Percentiles rank a stretch among this genome's conserved stretches.
These are phyloP conservation scores for Agrilus planipennis DNA, from an alignment of 1,140 invertebrate species.

Conservation along the genomic window DNA sequence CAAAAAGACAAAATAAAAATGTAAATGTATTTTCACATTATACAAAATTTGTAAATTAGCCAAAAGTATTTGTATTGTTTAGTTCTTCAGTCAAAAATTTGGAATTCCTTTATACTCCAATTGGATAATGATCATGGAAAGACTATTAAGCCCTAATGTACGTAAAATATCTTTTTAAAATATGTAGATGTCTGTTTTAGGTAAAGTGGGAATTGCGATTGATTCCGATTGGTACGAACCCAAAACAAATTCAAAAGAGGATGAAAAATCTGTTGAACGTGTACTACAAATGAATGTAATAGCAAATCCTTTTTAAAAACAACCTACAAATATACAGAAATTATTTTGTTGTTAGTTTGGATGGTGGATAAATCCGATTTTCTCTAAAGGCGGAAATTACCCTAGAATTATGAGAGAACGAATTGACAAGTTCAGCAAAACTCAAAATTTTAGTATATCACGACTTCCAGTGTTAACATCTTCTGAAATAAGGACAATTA, in stretches of 20 bases:
- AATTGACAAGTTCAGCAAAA: conserved; percentile 34
- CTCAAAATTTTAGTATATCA: conserved; percentile 34
- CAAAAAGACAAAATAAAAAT: no score
- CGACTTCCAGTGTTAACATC: conserved; percentile 38
- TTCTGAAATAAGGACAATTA: conserved; percentile 32
- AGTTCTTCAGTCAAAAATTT: no score
- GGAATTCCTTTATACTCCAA: no score
- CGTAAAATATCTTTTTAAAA: background rate
- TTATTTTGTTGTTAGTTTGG: conserved; percentile 19
- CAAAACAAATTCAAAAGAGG: conserved; percentile 35
- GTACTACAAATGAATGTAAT: conserved; percentile 28
- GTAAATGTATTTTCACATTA: no score
- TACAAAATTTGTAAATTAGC: no score
- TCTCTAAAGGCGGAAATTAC: conserved; percentile 26
- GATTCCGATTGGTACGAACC: conserved; percentile 50
- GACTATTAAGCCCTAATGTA: no score
- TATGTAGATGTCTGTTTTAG: conserved; percentile 25
- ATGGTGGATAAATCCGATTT: conserved; percentile 29
- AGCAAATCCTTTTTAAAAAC: conserved; percentile 1
- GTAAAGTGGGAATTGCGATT: conserved; percentile 48
- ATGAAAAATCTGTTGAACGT: conserved; percentile 40
- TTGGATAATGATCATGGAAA: no score
- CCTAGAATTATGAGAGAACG: conserved; percentile 33
- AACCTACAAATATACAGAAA: background rate
- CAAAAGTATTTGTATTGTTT: no score